Evolutionary conservation across 2,888 invertebrate genomes (phyloP).

Genomic region (Nemotelus pantherinus): DNA sequence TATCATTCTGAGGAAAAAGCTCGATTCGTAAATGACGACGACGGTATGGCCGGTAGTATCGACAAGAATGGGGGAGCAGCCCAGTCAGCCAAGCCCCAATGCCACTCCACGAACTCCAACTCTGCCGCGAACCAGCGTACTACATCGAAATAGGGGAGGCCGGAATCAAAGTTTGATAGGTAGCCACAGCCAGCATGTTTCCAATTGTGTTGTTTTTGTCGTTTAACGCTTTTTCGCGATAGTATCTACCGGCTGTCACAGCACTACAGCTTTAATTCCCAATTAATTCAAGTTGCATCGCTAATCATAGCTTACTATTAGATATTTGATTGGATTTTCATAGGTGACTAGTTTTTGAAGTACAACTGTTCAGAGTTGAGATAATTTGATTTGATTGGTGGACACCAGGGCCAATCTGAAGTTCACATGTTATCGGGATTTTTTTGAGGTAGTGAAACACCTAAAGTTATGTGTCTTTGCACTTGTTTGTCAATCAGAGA

Average conservation of each 20-base stretch:
- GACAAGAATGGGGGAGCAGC: background rate
- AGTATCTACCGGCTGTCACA: background rate
- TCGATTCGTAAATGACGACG: background rate
- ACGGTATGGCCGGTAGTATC: background rate
- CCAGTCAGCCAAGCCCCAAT: background rate
- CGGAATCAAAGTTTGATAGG: background rate
- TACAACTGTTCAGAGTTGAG: no score
- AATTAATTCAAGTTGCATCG: background rate
- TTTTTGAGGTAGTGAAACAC: no score
- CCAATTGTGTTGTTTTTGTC: no score
- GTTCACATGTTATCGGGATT: no score
- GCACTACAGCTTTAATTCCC: background rate
- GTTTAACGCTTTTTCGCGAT: background rate
- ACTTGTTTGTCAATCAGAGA: no score
- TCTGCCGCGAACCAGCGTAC: no score
- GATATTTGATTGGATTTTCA: no score
- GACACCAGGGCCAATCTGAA: no score
- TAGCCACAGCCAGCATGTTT: background rate
- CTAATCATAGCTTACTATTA: no score
- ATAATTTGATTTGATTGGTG: no score
- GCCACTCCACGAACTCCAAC: background rate
- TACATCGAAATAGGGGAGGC: background rate
- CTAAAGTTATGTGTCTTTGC: no score
- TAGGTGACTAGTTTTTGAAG: no score
- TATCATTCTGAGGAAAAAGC: conserved; percentile 34